Conservation (phyloP, 2,113 vertebrate genomes). For the Daphoenositta chrysoptera region DNA sequence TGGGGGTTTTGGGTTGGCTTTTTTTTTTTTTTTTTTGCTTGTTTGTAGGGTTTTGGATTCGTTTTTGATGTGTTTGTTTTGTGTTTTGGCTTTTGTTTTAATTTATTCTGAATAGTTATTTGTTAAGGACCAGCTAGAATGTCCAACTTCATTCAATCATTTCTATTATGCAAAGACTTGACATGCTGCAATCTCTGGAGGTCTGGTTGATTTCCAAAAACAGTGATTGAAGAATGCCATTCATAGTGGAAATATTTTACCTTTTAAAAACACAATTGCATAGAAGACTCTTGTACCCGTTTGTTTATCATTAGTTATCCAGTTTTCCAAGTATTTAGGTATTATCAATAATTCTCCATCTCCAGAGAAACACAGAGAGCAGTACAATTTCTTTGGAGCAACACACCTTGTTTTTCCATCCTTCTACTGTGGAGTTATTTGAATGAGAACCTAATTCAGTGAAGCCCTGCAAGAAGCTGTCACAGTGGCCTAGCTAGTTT, state of each 20-base stretch:
- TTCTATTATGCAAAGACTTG: neutral
- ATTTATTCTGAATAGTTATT: neutral
- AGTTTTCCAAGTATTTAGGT: neutral
- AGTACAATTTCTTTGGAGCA: neutral
- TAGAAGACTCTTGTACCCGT: neutral
- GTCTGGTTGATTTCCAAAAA: neutral
- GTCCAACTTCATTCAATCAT: neutral
- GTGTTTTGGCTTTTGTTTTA: neutral
- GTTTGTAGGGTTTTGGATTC: neutral
- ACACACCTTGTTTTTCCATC: neutral
- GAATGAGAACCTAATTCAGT: neutral
- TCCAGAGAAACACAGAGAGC: neutral
- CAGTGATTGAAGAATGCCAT: neutral
- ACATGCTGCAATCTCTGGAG: neutral
- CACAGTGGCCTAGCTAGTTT: neutral
- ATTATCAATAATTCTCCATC: neutral
- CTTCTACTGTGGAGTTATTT: neutral
- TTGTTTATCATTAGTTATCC: neutral
- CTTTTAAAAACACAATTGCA: neutral
- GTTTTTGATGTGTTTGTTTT: neutral
- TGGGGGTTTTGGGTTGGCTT: fast-evolving
- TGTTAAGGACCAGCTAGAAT: neutral
- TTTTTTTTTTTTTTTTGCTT: neutral
- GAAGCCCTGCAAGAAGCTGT: neutral
- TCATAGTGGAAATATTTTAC: neutral